These are phyloP conservation scores for Xylota segnis DNA, from an alignment of 2,888 invertebrate genomes.

Conservation along the genomic window DNA sequence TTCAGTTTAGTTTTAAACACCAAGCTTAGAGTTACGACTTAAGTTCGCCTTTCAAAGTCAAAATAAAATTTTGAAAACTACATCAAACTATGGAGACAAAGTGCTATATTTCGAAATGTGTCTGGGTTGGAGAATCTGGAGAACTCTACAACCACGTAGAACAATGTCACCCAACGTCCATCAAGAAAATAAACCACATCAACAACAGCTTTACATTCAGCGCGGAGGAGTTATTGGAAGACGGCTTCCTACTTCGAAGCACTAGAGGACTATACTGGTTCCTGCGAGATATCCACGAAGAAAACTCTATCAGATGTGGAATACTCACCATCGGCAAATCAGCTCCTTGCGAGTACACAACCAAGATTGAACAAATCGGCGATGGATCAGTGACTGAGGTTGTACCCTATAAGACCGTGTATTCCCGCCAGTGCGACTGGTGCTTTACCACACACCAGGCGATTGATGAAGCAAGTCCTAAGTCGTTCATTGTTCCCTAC, in stretches of 20 bases:
- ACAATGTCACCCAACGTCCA: conserved; percentile 54
- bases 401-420: conserved; percentile 11
- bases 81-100: conserved; percentile 2
- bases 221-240: conserved; percentile 66
- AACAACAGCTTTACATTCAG: conserved; percentile 71
- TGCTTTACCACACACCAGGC: too few relatives aligned
- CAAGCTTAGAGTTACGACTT: neutral
- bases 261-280: conserved; percentile 77
- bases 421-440: conserved; percentile 10
- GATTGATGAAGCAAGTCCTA: too few relatives aligned
- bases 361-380: conserved; percentile 8
- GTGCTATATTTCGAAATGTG: conserved; percentile 75
- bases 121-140: conserved; percentile 67
- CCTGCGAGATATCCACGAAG: conserved; percentile 30
- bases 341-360: conserved; percentile 61
- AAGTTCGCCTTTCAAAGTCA: too few relatives aligned
- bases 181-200: conserved; percentile 49
- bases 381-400: neutral
- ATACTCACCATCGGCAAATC: conserved; percentile 77
- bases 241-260: conserved; percentile 28
- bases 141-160: conserved; percentile 74
- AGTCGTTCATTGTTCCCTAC: too few relatives aligned
- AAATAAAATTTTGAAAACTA: neutral
- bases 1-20: conserved; percentile 2
- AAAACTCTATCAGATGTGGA: conserved; percentile 53